These are phyloP conservation scores for Heliothis peltigera DNA, from an alignment of 2,888 invertebrate species.

Conservation along the genomic window DNA sequence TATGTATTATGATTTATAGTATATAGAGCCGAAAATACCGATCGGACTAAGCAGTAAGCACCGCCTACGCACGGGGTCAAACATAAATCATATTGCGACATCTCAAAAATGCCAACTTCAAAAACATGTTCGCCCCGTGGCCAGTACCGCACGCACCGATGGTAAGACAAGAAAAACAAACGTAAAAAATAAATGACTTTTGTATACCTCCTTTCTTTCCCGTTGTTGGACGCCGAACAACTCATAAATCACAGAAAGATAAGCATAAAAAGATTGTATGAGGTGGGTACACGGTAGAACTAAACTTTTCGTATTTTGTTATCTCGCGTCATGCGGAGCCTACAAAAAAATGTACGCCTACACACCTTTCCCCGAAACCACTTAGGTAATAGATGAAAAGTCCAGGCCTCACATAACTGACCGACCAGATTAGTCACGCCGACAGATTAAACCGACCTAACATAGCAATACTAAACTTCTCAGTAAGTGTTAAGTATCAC, in stretches of 20 bases:
- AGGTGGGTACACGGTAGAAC: slow-evolving; percentile 88
- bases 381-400: slow-evolving; percentile 62
- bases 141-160: slow-evolving; percentile 87
- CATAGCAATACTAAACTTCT: slow-evolving; percentile 50
- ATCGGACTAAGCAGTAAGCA: slow-evolving; percentile 85
- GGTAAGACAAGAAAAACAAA: slow-evolving; percentile 89
- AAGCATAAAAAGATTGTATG: slow-evolving; percentile 90
- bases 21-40: slow-evolving; percentile 86
- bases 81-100: slow-evolving; percentile 88
- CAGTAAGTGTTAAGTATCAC: slow-evolving; percentile 60
- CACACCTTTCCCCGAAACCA: slow-evolving; percentile 81
- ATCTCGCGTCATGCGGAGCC: slow-evolving; percentile 83
- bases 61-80: slow-evolving; percentile 85
- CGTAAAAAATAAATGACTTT: slow-evolving; percentile 90
- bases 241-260: slow-evolving; percentile 89
- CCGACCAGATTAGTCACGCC: slow-evolving; percentile 54
- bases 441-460: slow-evolving; percentile 47
- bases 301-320: slow-evolving; percentile 89
- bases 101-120: slow-evolving; percentile 89
- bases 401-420: slow-evolving; percentile 45
- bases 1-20: slow-evolving; percentile 80
- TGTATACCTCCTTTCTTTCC: slow-evolving; percentile 89
- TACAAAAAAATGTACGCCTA: slow-evolving; percentile 81
- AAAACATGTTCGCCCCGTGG: slow-evolving; percentile 86
- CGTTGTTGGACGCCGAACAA: slow-evolving; percentile 89